These are phyloP conservation scores for Pseudorectes ferrugineus DNA, from an alignment of 2,113 vertebrate genomes.

Conservation along the genomic window DNA sequence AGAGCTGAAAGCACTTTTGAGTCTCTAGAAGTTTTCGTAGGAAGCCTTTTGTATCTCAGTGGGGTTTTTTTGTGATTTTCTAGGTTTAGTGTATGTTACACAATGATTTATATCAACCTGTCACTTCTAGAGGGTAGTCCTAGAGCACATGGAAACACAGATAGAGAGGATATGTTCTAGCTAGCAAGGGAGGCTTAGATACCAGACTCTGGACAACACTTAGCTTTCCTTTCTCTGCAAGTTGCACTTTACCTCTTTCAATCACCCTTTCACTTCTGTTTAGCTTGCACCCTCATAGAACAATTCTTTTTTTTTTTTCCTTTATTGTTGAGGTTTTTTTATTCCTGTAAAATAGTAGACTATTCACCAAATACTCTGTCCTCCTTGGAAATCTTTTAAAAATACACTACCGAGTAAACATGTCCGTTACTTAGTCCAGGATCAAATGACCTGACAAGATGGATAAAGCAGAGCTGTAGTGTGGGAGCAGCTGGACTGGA, in stretches of 20 bases:
- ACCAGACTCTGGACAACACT: not conserved
- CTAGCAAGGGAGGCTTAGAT: not conserved
- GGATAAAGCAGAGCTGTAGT: not conserved
- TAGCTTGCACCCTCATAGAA: not conserved
- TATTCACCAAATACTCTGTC: not conserved
- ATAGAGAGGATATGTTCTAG: not conserved
- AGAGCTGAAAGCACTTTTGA: not conserved
- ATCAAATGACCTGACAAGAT: not conserved
- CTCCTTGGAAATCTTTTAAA: not conserved
- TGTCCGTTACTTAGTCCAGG: not conserved
- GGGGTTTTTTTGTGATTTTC: not conserved
- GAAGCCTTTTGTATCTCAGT: not conserved
- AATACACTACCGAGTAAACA: not conserved
- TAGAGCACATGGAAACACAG: not conserved
- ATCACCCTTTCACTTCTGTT: not conserved
- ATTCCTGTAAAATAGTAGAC: not conserved
- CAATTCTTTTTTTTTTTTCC: not conserved
- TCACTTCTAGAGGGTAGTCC: not conserved
- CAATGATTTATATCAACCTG: not conserved
- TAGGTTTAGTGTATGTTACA: not conserved
- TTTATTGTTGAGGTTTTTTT: not conserved
- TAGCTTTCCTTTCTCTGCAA: not conserved
- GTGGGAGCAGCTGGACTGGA: not conserved
- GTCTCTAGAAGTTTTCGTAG: not conserved
- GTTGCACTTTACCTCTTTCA: not conserved